Base-by-base conservation (phyloP, 2,797 vertebrate species). In the Prunella strophiata region DNA sequence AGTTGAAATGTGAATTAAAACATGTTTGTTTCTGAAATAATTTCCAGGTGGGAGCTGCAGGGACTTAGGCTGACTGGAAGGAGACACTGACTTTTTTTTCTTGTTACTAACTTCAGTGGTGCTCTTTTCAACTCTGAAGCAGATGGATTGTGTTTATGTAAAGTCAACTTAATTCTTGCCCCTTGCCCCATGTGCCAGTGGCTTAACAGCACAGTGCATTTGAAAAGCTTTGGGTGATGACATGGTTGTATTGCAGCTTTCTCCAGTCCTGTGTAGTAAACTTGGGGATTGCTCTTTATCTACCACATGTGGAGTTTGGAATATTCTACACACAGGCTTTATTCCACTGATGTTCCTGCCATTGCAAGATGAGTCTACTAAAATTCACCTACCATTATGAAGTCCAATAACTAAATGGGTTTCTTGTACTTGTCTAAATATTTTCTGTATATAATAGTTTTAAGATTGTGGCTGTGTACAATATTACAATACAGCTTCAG, bases 141-240 rank as follows among this genome's bases (percentile, higher is more conserved):
- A 85, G 88, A 55, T 93, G 77, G 59, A 78, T 30, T 88, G 48
- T 88, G 30, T 58, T 79, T 76, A 27, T 63, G 20, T 73, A 73
- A 38, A 85, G 55, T 85, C 66, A 86, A 7, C n/a, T 85, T 47
- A 27, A 84, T 86, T 89, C 63, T 79, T 90, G 57, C 45, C 76
- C 76, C 0, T 34, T 34, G 34, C 34, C 34, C 34, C 20, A 21
- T 52, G n/a, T 93, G 93, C 93, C 91, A 76, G 74, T 94, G 88
- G 79, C 96, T 97, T 95, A 94, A 90, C n/a, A 96, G 87, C 94
- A 90, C 34, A 5, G 92, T 32, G 63, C 94, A 94, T 92, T 75
- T 90, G 79, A 66, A 74, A 93, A 68, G 40, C 73, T 91, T 42
- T 1, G 3, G 62, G 70, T 63, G 66, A 12, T 85, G 21, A 78